Evolutionary conservation across 1,140 invertebrate species (phyloP).

Genomic region (Lasaia peninsularis): DNA sequence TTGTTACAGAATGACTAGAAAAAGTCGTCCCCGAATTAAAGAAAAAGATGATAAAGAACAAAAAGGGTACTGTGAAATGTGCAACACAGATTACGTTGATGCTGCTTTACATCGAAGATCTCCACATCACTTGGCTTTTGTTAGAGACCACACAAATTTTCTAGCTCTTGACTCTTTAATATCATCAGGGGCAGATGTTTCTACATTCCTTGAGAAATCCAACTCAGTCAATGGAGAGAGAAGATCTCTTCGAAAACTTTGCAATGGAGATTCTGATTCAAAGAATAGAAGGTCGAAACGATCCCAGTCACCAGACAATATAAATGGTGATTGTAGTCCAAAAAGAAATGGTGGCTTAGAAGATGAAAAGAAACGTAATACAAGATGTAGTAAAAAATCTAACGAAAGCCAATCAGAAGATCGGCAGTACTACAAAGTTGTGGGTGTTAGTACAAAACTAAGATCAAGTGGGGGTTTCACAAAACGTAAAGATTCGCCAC

Average conservation of each 20-base stretch:
- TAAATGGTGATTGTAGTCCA: constrained; percentile 52
- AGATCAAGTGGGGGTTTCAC: constrained; percentile 78
- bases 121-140: constrained; percentile 84
- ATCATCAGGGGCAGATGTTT: constrained; percentile 78
- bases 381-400: constrained; percentile 71
- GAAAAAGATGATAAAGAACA: constrained; percentile 78
- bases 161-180: constrained; percentile 83
- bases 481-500: constrained; percentile 48
- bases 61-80: constrained; percentile 87
- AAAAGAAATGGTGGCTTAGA: constrained; percentile 49
- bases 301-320: constrained; percentile 49
- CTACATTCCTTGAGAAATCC: constrained; percentile 79
- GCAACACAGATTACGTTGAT: constrained; percentile 83
- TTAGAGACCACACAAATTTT: constrained; percentile 84
- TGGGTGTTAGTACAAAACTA: constrained; percentile 83
- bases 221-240: constrained; percentile 61
- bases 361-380: constrained; percentile 52
- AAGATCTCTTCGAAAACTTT: constrained; percentile 60
- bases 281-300: constrained; percentile 43
- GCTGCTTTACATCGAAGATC: constrained; percentile 82
- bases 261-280: constrained; percentile 58
- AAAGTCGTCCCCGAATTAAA: constrained; percentile 79
- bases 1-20: constrained; percentile 80
- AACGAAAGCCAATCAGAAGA: constrained; percentile 79
- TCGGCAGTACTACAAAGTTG: constrained; percentile 85